Evolutionary conservation across 2,113 vertebrate genomes (phyloP).

Genomic region (Periophthalmus modestus): DNA sequence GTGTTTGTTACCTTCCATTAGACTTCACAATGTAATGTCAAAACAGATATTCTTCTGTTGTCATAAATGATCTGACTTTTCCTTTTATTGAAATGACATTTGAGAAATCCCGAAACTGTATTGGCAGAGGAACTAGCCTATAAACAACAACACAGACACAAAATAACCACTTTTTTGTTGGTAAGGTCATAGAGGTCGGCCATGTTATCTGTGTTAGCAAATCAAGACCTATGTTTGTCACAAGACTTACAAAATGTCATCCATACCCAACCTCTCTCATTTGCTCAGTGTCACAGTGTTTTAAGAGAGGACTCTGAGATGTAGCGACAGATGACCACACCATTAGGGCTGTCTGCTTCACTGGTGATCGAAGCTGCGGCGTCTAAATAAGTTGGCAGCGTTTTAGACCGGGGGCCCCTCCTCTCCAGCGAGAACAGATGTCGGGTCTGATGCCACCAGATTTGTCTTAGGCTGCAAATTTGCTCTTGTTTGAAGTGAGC

Average conservation of each 20-base stretch:
- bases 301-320: slow-evolving; percentile 41
- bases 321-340: slow-evolving; percentile 48
- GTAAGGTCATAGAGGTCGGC: too few relatives aligned
- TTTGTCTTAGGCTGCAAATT: slow-evolving; percentile 59
- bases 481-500: slow-evolving; percentile 65
- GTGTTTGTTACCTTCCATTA: too few relatives aligned
- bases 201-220: background rate
- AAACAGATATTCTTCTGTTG: too few relatives aligned
- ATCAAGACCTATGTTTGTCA: background rate
- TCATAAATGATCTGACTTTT: too few relatives aligned
- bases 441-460: slow-evolving; percentile 55
- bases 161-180: background rate
- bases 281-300: slow-evolving; percentile 39
- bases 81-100: too few relatives aligned
- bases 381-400: slow-evolving; percentile 64
- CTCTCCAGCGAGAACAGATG: slow-evolving; percentile 63
- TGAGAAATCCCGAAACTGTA: background rate
- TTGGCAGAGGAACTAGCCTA: too few relatives aligned
- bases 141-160: too few relatives aligned
- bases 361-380: slow-evolving; percentile 49
- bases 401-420: slow-evolving; percentile 47
- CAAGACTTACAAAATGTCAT: background rate
- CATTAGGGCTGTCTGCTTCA: slow-evolving; percentile 41
- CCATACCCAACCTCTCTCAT: slow-evolving; percentile 12
- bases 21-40: too few relatives aligned